phyloP scores from a whole-genome alignment of 64 coral and sea anemone species.

The Montipora foliosa region DNA sequence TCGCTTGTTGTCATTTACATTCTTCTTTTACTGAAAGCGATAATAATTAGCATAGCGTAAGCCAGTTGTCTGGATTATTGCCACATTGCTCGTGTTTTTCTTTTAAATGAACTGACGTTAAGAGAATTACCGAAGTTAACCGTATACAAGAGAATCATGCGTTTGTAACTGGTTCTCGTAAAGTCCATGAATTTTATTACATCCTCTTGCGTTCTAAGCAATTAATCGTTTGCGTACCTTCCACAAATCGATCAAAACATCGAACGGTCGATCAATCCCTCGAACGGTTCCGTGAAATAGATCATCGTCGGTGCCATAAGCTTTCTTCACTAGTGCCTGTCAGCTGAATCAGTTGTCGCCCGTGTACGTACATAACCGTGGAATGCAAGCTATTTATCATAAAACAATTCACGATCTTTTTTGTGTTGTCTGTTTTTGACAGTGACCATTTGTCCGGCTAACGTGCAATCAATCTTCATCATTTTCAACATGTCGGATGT shows the following conservation, averaged over 20 bases:
- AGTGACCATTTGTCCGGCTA: neutral
- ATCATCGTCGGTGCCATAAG: too few species aligned
- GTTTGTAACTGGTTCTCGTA: neutral
- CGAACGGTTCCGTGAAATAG: neutral
- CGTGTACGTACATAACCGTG: constrained; percentile 39
- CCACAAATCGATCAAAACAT: constrained; percentile 21
- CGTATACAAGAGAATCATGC: neutral
- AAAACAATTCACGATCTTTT: constrained; percentile 7
- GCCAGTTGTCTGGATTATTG: neutral
- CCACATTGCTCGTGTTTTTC: neutral
- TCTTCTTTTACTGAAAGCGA: neutral
- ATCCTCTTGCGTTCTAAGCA: neutral
- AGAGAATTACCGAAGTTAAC: neutral
- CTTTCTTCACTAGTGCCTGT: neutral
- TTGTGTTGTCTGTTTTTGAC: neutral
- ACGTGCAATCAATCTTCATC: neutral
- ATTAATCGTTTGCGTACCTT: neutral
- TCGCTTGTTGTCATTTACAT: neutral
- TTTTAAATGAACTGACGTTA: neutral
- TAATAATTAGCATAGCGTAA: neutral
- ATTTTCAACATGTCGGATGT: constrained; percentile 21
- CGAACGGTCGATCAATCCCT: neutral
- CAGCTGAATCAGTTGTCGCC: constrained; percentile 1
- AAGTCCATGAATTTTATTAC: neutral
- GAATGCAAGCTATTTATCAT: constrained; percentile 11